These are phyloP conservation scores for Metridium senile DNA, from an alignment of 92 coral and sea anemone species.

Conservation along the genomic window DNA sequence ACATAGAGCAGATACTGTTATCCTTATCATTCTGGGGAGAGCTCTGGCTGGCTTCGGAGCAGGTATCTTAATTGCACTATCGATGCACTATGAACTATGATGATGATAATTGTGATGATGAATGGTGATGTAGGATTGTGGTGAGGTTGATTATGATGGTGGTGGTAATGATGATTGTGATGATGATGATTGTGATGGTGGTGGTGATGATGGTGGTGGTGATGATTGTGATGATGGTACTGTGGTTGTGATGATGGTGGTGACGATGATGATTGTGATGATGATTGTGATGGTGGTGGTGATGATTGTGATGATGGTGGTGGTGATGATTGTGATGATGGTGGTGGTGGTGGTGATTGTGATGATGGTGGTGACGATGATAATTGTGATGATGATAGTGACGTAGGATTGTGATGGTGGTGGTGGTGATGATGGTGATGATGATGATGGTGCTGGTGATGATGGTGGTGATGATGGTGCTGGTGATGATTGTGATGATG, in stretches of 20 bases:
- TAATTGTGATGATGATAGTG: background rate
- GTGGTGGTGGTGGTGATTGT: background rate
- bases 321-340: too few species aligned
- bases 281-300: background rate
- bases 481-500: background rate
- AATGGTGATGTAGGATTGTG: background rate
- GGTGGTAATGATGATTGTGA: background rate
- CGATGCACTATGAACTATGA: background rate
- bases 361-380: background rate
- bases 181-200: too few species aligned
- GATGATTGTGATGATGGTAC: too few species aligned
- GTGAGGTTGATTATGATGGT: background rate
- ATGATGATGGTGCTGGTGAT: background rate
- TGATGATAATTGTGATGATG: background rate
- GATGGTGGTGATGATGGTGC: background rate
- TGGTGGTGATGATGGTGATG: background rate
- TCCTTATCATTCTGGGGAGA: conserved; percentile 61
- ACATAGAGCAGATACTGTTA: conserved; percentile 42
- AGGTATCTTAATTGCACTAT: too few species aligned
- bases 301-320: too few species aligned
- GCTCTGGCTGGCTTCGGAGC: conserved; percentile 77
- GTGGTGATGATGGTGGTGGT: background rate
- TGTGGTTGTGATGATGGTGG: too few species aligned
- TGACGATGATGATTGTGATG: too few species aligned
- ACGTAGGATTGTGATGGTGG: background rate